Evolutionary conservation across 2,113 vertebrate genomes (phyloP), one percentile per base, ranked within the genome.

Genomic region (Nibea albiflora): DNA sequence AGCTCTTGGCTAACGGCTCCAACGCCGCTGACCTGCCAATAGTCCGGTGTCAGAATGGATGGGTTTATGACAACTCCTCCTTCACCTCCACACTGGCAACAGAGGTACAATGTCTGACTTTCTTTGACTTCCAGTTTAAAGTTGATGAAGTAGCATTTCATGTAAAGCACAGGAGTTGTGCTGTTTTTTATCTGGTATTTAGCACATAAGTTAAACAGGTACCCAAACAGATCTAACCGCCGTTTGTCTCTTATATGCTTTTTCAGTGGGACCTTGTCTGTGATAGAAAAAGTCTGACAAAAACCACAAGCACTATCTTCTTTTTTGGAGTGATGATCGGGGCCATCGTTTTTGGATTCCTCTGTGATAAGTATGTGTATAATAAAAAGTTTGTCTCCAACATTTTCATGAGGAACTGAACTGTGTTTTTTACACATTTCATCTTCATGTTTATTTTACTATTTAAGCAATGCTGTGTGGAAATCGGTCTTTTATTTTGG

Each of bases 231-330:
- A 42, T 56, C 39, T 6, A 42, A 47, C 0, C 0, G 4, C 9
- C 1, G 67, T 74, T 17, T 61, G 28, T 62, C 10, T 85, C 19
- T 64, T 26, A 3, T 76, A 7, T 80, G 52, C 15, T 64, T 68
- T 65, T 31, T 12, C 67, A 98, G 96, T 97, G 96, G 96, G 94
- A 97, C 79, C 94, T 98, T 0, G 96, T 98, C 58, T 97, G 97
- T 0, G 92, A 96, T 50, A 94, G 79, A 31, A 96, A 94, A 8
- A 93, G 94, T 53, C 90, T 97, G 87, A 93, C 93, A 75, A 95
- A 94, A 83, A 92, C 92, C 0, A 85, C 89, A 0, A 91, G 94
- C 26, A 96, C 96, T 3, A 94, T 96, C 81, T 97, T 97, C 93
- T 97, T 97, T 26, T 1, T 90, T 0, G 96, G 96, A 0, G 94